phyloP scores from a whole-genome alignment of 2,113 vertebrate genomes.

The Seriola rivoliana region DNA sequence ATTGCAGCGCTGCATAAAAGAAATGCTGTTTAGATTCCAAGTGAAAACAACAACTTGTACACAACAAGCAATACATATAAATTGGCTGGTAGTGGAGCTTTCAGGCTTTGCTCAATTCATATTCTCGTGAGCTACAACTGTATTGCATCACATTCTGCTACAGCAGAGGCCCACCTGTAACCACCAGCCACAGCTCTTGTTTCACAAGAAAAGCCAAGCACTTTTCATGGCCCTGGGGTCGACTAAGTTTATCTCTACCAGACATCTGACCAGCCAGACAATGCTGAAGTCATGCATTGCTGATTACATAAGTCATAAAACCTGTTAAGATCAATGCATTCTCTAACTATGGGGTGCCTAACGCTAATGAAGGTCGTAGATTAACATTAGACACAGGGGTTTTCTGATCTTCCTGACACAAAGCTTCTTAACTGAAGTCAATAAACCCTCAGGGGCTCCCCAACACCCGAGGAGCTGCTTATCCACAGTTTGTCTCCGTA shows the following conservation, averaged over 20 bases:
- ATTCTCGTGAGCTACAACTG: not conserved
- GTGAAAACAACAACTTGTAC: conserved; percentile 1
- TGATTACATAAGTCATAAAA: conserved; percentile 60
- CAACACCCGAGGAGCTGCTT: conserved; percentile 35
- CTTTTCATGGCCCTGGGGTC: conserved; percentile 20
- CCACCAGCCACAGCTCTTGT: not conserved
- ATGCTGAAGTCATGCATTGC: conserved; percentile 48
- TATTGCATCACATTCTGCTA: conserved; percentile 9
- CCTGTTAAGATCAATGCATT: conserved; percentile 66
- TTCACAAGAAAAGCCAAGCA: conserved; percentile 1
- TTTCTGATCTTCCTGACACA: conserved; percentile 62
- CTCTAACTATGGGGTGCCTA: conserved; percentile 41
- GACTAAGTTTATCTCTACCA: conserved; percentile 53
- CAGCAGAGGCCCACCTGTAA: conserved; percentile 36
- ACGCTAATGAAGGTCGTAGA: conserved; percentile 69
- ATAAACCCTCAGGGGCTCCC: conserved; percentile 56
- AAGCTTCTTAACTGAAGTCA: conserved; percentile 69
- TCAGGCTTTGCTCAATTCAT: conserved; percentile 13
- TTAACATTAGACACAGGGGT: conserved; percentile 62
- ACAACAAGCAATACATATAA: not conserved
- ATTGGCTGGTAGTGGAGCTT: not conserved
- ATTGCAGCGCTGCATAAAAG: not conserved
- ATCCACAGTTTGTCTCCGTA: conserved; percentile 27
- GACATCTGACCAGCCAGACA: conserved; percentile 61
- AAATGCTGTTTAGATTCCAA: not conserved